Evolutionary conservation across 2,888 invertebrate species (phyloP), one percentile per base, ranked within the genome.

Genomic region (Heliconius hortense): DNA sequence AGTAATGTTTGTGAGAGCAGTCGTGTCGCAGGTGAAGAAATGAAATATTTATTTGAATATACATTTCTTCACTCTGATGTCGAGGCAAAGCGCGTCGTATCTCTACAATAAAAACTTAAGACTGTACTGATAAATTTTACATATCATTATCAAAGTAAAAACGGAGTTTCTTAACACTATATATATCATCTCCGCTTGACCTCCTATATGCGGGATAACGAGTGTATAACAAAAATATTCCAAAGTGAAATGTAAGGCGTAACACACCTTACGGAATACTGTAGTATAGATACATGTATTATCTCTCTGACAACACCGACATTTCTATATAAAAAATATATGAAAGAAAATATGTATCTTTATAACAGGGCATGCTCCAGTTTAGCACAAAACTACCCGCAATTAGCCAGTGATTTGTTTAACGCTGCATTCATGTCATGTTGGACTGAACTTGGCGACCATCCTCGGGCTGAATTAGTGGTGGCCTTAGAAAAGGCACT

Each of bases 381-480:
- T 7, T 89, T 99, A 60, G 98, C 98, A 0, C 98, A 99, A 87
- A 97, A 97, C 56, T 98, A 99, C 89, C 97, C 98, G 2, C 98
- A 98, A 84, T 91, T 99, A 31, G 97, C 99, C 0, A 95, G 98
- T 77, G 99, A 99, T 86, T 91, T 99, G 43, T 99, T 99, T 87
- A 99, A 99, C 89, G 99, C 99, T 0, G 99, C 99, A 0, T 99
- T 99, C 88, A 98, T 99, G 80, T 99, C 99, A 0, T 99, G 99
- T 86, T 99, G 99, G 99, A 98, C 98, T 0, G 99, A 99, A 89
- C 91, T 99, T 21, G 96, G 96, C 68, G 97, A 97, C 62, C 94
- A 95, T 0, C 96, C 97, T 78, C 98, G 98, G 79, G 95, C 96
- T 78, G 98, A 98, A 83, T 93, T 99, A 8, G 97, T 98, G 4